Base-by-base conservation (phyloP, 2,888 invertebrate genomes). In the Noctua janthe region DNA sequence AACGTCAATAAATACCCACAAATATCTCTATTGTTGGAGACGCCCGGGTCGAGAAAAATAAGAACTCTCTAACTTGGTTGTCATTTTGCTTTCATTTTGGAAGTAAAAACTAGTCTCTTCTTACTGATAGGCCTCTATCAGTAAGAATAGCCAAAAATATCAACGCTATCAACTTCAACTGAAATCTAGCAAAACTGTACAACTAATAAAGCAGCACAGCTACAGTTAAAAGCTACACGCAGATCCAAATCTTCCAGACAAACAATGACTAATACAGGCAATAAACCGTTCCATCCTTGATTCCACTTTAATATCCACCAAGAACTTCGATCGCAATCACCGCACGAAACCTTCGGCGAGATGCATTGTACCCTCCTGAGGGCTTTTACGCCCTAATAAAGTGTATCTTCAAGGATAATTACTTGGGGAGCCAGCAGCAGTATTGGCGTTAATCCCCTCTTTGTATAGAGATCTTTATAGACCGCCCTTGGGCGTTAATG, bases 401-500 rank as follows among this genome's bases (percentile, higher is more conserved):
- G 84, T 80, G 87, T 88, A 88, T 88, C 88, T 89, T 86, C 92
- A 92, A 92, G 92, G 92, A 91, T 92, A 92, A 92, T 92, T 90
- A 89, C 88, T 80, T 75, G n/a, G 82, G 85, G 84, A 69, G 74
- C 70, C 78, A 74, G 71, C 77, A 75, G 84, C 80, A 83, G 80
- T 81, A 87, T 84, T 80, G 84, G 74, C 77, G 77, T 83, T 92
- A 92, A 92, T 91, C 88, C 86, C 70, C 82, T 88, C 87, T 90
- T 90, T 90, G 91, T 90, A 88, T 70, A 75, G 74, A 80, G 71
- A 75, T 85, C 81, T 86, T 88, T 89, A 90, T 84, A 29, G 78
- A 72, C 71, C 43, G 69, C 70, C 84, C 69, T 82, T 73, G 66
- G 62, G 51, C 75, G 81, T 64, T 90, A 88, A 90, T 88, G 82